Conservation (phyloP, 2,113 vertebrate species). For the Manacus vitellinus region DNA sequence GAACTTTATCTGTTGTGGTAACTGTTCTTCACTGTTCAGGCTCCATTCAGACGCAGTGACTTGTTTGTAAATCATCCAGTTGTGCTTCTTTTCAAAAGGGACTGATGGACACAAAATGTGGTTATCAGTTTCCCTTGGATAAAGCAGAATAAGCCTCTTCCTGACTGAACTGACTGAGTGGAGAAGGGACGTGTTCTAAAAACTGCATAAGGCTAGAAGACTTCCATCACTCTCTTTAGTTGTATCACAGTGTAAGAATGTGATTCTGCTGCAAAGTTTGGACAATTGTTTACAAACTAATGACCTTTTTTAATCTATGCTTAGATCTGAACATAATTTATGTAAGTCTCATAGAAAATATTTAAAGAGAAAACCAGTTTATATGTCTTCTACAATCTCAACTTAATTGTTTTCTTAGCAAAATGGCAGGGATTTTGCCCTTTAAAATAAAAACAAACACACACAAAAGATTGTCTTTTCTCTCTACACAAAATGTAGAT, state of each 20-base stretch:
- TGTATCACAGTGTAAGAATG: not conserved
- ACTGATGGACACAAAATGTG: not conserved
- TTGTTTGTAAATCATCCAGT: not conserved
- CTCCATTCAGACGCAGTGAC: not conserved
- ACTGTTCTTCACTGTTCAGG: not conserved
- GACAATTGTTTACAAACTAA: not conserved
- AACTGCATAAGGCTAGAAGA: not conserved
- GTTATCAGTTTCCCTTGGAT: not conserved
- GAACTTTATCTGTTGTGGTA: not conserved
- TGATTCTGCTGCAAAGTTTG: not conserved
- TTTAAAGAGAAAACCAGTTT: not conserved
- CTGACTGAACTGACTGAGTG: not conserved
- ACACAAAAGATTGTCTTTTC: not conserved
- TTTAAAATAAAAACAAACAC: not conserved
- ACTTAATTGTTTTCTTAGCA: not conserved
- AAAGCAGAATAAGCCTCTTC: not conserved
- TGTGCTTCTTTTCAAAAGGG: not conserved
- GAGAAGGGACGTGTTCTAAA: not conserved
- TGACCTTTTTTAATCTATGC: not conserved
- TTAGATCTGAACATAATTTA: not conserved
- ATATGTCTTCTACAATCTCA: not conserved
- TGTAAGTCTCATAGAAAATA: not conserved
- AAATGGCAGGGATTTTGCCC: not conserved
- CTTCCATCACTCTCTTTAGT: not conserved
- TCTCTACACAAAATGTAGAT: not conserved